A percentile compares a stretch with the other conserved stretches of the same genome.
These are phyloP conservation scores for Hypsibius dujardini DNA, from an alignment of 1,140 invertebrate genomes.

Conservation along the genomic window DNA sequence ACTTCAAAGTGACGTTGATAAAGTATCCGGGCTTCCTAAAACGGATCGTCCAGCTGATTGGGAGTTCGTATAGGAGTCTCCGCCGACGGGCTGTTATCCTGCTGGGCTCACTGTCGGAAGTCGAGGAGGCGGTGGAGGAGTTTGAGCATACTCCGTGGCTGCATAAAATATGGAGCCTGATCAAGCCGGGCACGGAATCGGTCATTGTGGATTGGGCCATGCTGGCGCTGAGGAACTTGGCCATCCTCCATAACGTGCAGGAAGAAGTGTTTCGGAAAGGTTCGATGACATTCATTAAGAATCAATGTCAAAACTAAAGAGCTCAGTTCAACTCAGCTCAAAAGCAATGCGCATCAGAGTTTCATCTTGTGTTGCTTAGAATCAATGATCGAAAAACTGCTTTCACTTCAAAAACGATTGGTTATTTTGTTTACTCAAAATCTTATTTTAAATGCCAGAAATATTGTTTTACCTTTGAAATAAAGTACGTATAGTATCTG, in stretches of 20 bases:
- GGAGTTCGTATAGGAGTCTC: background rate
- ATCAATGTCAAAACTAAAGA: no score
- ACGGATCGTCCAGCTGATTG: background rate
- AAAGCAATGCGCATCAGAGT: no score
- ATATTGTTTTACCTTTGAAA: no score
- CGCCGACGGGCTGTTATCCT: background rate
- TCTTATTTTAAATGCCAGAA: no score
- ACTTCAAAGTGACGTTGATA: background rate
- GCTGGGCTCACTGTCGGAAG: background rate
- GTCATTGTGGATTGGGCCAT: background rate
- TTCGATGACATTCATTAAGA: no score
- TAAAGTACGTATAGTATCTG: no score
- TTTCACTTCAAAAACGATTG: no score
- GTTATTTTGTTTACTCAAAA: no score
- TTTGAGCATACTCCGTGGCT: background rate
- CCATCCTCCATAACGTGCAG: background rate
- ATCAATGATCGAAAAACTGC: no score
- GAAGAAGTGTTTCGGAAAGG: background rate
- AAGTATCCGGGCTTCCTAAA: background rate
- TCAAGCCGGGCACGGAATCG: background rate
- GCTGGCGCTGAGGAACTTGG: background rate
- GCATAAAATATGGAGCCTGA: background rate
- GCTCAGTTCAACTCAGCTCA: no score
- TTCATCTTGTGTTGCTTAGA: no score
- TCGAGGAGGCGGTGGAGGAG: background rate